Base-by-base conservation (phyloP, 2,797 vertebrate genomes). In the Martes flavigula region DNA sequence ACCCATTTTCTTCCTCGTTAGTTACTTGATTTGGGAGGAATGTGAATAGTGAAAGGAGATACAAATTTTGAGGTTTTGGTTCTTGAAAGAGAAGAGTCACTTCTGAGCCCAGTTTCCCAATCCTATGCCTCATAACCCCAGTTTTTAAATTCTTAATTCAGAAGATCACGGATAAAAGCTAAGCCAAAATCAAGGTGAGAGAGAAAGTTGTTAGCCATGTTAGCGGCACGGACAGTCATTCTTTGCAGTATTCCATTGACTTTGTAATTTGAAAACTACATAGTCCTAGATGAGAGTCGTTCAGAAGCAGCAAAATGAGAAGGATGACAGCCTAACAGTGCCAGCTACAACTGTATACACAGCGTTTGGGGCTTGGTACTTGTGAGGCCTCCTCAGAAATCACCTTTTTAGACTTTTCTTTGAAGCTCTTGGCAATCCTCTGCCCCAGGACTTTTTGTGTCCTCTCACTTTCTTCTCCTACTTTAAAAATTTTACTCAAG, bases 141-240 rank as follows among this genome's bases (percentile, higher is more conserved):
- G n/a, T 77, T 90, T 91, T 94, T 40, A 94, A 88, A 90, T 32
- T 90, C 7, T 58, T 93, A 30, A 72, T 94, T 88, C 83, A 75
- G 72, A 95, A 96, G 89, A 90, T 96, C 43, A 40, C 93, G 75
- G 66, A 82, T 82, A 58, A 96, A 97, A 96, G 58, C 27, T 54
- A 86, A 95, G 38, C 43, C 51, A 86, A 96, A 96, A 51, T 94
- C 54, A 94, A 94, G 48, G 35, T 58, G 66, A 97, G 60, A 86
- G 85, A 94, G 87, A 96, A 97, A 97, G 92, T 92, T 17, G 56
- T 64, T 38, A 95, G 60, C n/a, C 70, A 56, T 23, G 56, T 48
- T 75, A 81, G 77, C 54, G 58, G 48, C 43, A 40, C 14, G 15
- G 81, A n/a, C 10, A 78, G 25, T 48, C 81, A 90, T 82, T 93